Base-by-base conservation (phyloP, 2,888 invertebrate species). In the Ichneumon xanthorius region DNA sequence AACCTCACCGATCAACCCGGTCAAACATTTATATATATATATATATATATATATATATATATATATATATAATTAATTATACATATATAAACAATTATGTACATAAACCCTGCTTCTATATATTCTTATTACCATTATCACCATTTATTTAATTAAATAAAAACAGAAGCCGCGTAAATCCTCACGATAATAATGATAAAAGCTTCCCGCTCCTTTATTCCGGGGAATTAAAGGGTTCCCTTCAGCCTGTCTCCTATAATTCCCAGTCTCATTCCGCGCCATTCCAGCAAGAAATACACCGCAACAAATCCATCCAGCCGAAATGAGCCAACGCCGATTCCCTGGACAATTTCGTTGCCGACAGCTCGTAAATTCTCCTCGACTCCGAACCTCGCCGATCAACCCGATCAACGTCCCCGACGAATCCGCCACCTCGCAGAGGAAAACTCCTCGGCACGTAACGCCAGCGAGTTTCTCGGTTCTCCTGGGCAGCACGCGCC, bases 401-500 rank as follows among this genome's bases (percentile, higher is more conserved):
- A 16, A 48, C 45, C 45, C 45, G 45, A 16, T 16, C 14, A 48
- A 16, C 14, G 16, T 16, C 4, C 14, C 14, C 16, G 45, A 48
- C 45, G 4, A 4, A 16, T 16, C 14, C 16, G 45, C 45, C 45
- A 45, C 22, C 72, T 72, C 22, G 48, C 50, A 50, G 14, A 65
- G 76, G 16, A 53, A 76, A 76, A 65, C 33, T 50, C 30, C n/a
- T 37, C 19, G 53, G 26, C 16, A 30, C 37, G 37, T 22, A 11
- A 14, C 26, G 19, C 9, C 19, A 30, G 48, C 37, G 65, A 53
- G 30, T 40, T 19, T 7, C 40, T 45, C 61, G 61, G 37, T 65
- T 45, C 33, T 67, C 19, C 33, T 77, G 14, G 33, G 6, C 40
- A 70, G 26, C 48, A 50, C 22, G 63, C 30, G 63, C 71, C n/a